Conservation (phyloP, 2,113 vertebrate species). For the Crypturellus undulatus region DNA sequence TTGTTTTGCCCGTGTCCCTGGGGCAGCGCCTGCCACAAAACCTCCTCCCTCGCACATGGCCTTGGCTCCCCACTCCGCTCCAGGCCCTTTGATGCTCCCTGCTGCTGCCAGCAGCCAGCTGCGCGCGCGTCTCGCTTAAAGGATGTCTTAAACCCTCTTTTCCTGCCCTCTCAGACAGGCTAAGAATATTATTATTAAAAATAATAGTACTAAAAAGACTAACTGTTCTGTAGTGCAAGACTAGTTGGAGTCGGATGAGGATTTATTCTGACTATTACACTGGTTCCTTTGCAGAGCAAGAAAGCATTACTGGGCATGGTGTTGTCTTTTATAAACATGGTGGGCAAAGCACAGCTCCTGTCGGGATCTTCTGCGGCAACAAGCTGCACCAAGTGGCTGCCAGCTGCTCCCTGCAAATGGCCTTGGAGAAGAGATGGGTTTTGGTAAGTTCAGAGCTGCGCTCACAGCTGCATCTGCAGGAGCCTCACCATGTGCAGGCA, state of each 20-base stretch:
- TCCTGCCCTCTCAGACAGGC: conserved; percentile 17
- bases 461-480: not conserved
- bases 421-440: not conserved
- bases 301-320: not conserved
- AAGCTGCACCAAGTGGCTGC: not conserved
- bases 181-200: not conserved
- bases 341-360: not conserved
- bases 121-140: conserved; percentile 4
- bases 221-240: not conserved
- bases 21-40: not conserved
- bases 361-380: not conserved
- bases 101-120: conserved; percentile 40
- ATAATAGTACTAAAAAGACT: not conserved
- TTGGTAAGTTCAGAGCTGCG: not conserved
- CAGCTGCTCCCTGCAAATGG: conserved; percentile 17
- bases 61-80: not conserved
- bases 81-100: conserved; percentile 31
- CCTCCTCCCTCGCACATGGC: not conserved
- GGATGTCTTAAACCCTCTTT: not conserved
- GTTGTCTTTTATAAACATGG: rapidly evolving
- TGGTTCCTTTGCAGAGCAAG: not conserved
- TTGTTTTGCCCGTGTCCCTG: not conserved
- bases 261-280: not conserved
- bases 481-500: not conserved
- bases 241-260: not conserved